Evolutionary conservation across 1,140 invertebrate species (phyloP), one percentile per base, ranked within the genome.

Genomic region (Eulimnadia texana): DNA sequence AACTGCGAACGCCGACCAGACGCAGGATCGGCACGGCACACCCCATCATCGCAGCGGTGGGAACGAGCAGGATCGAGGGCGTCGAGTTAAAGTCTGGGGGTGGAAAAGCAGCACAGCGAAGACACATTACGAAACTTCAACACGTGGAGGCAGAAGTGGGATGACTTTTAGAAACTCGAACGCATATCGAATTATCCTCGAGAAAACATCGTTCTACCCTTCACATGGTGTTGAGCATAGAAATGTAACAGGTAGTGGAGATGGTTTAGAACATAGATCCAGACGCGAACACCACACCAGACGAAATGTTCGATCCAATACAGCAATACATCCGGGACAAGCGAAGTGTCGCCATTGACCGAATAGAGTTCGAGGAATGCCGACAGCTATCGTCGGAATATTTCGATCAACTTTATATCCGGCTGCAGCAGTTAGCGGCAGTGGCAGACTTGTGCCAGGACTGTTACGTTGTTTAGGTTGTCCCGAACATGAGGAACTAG

Each of bases 101-200:
- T 59, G 13, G 57, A 59, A 23, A 59, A 59, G 24, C 25, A 47
- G 57, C 25, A 29, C 11, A 29, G 3, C 16, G 57, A 59, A 10
- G 42, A 47, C 22, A 47, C 57, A 20, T 20, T 59, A 11, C 13
- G 33, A 47, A 24, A 59, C 42, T 59, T 59, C 33, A 29, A 47
- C 10, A 42, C 57, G 19, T 59, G 57, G 57, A 49, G 57, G 16
- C n/a, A 3, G 25, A 59, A 59, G 29, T 59, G 57, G 57, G 23
- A 59, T 13, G 57, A 59, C 57, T 59, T 59, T 29, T 59, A 29
- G 10, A 29, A 59, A 10, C 29, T 59, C 16, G 27, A 59, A n/a
- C 3, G 57, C 25, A 13, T 59, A 16, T 20, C 3, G 3, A 6
- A 3, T 3, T 59, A 9, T 20, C 57, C 57, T 23, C 27, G 6